Conservation (phyloP, 2,113 vertebrate species). For the Tachysurus vachellii region DNA sequence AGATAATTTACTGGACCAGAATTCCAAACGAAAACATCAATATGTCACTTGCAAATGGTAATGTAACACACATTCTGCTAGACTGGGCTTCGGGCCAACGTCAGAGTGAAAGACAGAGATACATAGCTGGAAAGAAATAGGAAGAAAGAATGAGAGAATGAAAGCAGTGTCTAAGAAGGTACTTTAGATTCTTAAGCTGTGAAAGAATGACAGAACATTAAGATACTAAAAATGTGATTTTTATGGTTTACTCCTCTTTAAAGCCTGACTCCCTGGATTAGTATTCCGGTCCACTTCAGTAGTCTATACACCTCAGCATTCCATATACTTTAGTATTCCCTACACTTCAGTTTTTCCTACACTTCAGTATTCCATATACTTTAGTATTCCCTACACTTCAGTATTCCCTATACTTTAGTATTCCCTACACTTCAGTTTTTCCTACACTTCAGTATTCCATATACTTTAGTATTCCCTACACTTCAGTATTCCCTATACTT, state of each 20-base stretch:
- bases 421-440: background rate
- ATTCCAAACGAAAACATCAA: constrained; percentile 48
- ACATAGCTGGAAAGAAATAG: constrained; percentile 24
- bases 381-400: too few species aligned
- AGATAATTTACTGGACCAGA: constrained; percentile 40
- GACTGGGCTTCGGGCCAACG: constrained; percentile 42
- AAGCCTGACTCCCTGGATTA: background rate
- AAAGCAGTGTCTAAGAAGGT: constrained; percentile 17
- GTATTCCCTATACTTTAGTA: background rate
- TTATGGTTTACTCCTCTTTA: background rate
- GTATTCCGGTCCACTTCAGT: too few species aligned
- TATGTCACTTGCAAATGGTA: constrained; percentile 49
- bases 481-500: background rate
- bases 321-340: background rate
- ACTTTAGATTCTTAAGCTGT: background rate
- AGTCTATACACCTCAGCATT: background rate
- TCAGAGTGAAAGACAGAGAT: constrained; percentile 25
- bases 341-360: background rate
- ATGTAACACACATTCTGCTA: constrained; percentile 44
- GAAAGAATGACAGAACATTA: background rate
- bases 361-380: background rate
- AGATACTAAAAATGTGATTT: background rate
- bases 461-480: background rate
- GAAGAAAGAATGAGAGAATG: constrained; percentile 28
- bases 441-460: background rate